These are phyloP conservation scores for Balanococcus diminutus DNA, from an alignment of 2,888 invertebrate genomes.

Conservation along the genomic window DNA sequence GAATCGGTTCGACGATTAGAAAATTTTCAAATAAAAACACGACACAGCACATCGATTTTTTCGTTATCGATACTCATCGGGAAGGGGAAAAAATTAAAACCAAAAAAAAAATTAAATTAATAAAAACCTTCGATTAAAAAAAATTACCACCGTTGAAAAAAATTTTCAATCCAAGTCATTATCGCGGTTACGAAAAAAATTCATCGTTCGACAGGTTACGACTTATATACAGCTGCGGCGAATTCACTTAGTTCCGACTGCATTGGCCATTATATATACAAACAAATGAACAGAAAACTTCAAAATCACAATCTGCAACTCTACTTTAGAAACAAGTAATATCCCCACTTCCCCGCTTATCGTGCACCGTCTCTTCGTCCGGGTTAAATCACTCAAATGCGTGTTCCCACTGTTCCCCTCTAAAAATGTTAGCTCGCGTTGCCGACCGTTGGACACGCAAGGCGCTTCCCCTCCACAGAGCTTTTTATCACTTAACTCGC, in stretches of 20 bases:
- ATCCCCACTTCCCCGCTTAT: slow-evolving; percentile 41
- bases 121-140: neutral
- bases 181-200: slow-evolving; percentile 21
- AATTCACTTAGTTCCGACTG: slow-evolving; percentile 35
- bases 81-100: neutral
- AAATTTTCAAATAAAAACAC: slow-evolving; percentile 20
- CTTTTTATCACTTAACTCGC: slow-evolving; percentile 22
- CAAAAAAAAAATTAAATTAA: neutral
- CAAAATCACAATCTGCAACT: slow-evolving; percentile 44
- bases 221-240: neutral
- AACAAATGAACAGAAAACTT: slow-evolving; percentile 43
- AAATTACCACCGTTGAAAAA: neutral
- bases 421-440: slow-evolving; percentile 26
- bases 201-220: slow-evolving; percentile 26
- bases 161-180: neutral
- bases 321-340: slow-evolving; percentile 44
- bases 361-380: slow-evolving; percentile 33
- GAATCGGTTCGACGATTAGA: neutral
- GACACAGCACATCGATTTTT: slow-evolving; percentile 27
- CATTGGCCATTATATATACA: slow-evolving; percentile 44
- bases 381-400: slow-evolving; percentile 43
- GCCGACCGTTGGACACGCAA: slow-evolving; percentile 41
- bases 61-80: neutral
- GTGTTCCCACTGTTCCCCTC: neutral
- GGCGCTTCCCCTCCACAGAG: neutral